phyloP scores from a whole-genome alignment of 2,888 invertebrate species.

The Agelastica alni region DNA sequence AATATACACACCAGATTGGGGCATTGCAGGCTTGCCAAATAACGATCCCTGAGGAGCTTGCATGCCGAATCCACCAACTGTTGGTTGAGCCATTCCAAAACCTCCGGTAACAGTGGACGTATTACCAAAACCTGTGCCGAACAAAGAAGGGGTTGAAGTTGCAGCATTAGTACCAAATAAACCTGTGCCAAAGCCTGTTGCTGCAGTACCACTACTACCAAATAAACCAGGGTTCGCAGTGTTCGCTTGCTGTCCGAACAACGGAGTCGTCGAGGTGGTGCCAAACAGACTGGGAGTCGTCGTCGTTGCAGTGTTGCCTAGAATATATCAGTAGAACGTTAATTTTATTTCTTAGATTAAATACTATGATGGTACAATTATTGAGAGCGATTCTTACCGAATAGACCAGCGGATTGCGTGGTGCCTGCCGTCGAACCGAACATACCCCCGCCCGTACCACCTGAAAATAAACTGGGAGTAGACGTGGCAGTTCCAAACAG shows the following conservation, averaged over 20 bases:
- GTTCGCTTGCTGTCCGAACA: conserved; percentile 51
- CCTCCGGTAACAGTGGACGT: conserved; percentile 54
- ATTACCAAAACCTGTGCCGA: conserved; percentile 53
- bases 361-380: too few relatives aligned
- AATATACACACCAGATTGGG: conserved; percentile 50
- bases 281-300: conserved; percentile 41
- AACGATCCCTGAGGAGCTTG: conserved; percentile 39
- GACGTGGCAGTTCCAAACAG: conserved; percentile 43
- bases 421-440: conserved; percentile 47
- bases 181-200: conserved; percentile 43
- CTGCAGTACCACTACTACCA: conserved; percentile 25
- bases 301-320: conserved; percentile 30
- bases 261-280: conserved; percentile 45
- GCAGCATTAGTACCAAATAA: conserved; percentile 46
- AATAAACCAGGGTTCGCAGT: conserved; percentile 44
- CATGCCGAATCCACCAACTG: conserved; percentile 54
- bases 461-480: conserved; percentile 42
- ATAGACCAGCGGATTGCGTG: conserved; percentile 51
- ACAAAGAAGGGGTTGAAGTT: conserved; percentile 46
- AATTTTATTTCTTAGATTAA: too few relatives aligned
- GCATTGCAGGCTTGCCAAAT: conserved; percentile 53
- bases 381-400: conserved; percentile 55
- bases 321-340: too few relatives aligned
- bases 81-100: conserved; percentile 53
- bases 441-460: conserved; percentile 34